phyloP scores from a whole-genome alignment of 64 coral and sea anemone genomes.

The Montipora cactus region DNA sequence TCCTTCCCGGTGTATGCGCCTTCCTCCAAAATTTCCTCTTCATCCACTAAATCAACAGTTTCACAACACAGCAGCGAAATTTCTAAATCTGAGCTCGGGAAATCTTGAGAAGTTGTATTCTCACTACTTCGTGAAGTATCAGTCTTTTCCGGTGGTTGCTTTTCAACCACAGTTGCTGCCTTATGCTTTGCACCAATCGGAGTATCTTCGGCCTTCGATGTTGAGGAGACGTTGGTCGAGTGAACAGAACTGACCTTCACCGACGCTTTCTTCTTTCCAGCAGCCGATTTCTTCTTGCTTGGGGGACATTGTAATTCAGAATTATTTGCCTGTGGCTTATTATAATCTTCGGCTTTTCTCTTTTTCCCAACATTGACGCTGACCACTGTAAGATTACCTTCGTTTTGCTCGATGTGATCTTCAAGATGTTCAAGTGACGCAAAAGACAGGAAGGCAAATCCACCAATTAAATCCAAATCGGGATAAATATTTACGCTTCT shows the following conservation, averaged over 20 bases:
- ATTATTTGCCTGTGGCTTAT: background rate
- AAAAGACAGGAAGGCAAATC: slow-evolving; percentile 91
- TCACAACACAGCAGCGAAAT: slow-evolving; percentile 70
- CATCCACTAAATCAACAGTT: slow-evolving; percentile 57
- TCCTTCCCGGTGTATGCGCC: background rate
- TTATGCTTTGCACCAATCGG: background rate
- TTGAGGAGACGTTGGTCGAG: background rate
- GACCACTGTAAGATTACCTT: slow-evolving; percentile 61
- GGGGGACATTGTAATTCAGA: background rate
- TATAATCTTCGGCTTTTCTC: slow-evolving; percentile 31
- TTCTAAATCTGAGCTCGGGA: slow-evolving; percentile 17
- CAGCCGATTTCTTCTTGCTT: slow-evolving; percentile 45
- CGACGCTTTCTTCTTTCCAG: slow-evolving; percentile 30
- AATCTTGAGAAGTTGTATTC: background rate
- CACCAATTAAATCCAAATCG: slow-evolving; percentile 87
- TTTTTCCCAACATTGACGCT: slow-evolving; percentile 79
- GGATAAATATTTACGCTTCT: slow-evolving; percentile 40
- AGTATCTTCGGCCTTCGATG: background rate
- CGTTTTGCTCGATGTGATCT: slow-evolving; percentile 77
- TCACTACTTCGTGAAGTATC: background rate
- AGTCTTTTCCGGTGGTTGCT: too few species aligned
- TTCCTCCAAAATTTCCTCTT: background rate
- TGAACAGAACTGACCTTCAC: background rate
- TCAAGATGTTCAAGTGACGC: slow-evolving; percentile 75
- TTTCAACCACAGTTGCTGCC: background rate